Evolutionary conservation across 1,140 invertebrate genomes (phyloP), one percentile per base, ranked within the genome.

Genomic region (Coptotermes formosanus): DNA sequence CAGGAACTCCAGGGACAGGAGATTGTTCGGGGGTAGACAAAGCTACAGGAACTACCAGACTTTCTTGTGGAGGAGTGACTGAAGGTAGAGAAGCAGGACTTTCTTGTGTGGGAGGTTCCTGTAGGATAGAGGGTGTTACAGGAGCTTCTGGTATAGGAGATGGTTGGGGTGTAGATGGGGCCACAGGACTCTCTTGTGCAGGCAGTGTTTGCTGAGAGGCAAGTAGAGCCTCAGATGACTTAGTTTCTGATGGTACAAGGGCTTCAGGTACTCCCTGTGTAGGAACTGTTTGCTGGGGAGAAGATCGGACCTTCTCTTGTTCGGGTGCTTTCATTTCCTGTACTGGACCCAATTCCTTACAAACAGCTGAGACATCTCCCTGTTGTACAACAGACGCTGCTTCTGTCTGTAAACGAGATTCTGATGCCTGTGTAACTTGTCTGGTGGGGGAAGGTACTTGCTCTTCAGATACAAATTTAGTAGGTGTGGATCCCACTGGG

Each of bases 401-500:
- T 30, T 25, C 64, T 75, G 64, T 30, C 25, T 75, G 25, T 75
- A 30, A 9, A 75, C 2, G 25, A 75, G 19, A 55, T 55, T 55
- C 52, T 55, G 52, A 55, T 0, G 6, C n/a, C 64, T 75, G 64
- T 75, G 25, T 30, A n/a, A 30, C n/a, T n/a, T 75, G 25, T 14
- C 6, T 30, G 64, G 64, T 8, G 4, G 64, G 25, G 64, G 64
- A 9, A 7, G 64, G 25, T 75, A 75, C n/a, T 75, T 25, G 64
- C 8, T 25, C n/a, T n/a, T n/a, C 64, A n/a, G 64, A 75, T 30
- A 75, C 7, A n/a, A 30, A 2, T n/a, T 75, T 30, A n/a, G 25
- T 3, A 75, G 64, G 25, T 30, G 64, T 75, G 64, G 82, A 83
- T 83, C 38, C 82, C 81, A 82, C 64, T 87, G 86, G 38, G 7